phyloP scores from a whole-genome alignment of 2,113 vertebrate genomes.

The Theristicus caerulescens region DNA sequence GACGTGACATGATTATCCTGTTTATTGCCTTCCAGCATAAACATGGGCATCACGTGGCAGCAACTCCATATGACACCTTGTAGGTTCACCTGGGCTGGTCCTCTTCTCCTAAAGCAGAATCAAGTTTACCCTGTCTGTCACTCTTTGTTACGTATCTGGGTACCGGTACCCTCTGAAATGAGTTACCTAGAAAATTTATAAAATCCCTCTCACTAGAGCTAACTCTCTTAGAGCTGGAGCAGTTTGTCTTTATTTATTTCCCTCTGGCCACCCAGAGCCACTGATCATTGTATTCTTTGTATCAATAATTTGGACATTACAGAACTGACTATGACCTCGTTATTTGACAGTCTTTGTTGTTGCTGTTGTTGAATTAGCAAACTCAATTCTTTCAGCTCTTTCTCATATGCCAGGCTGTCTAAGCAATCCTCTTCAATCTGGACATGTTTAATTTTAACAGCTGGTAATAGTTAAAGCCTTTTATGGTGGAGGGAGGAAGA shows the following conservation, averaged over 20 bases:
- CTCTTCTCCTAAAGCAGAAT: neutral
- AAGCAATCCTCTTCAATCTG: neutral
- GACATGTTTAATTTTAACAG: neutral
- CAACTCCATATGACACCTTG: neutral
- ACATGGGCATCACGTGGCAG: neutral
- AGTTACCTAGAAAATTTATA: neutral
- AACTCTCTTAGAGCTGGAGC: neutral
- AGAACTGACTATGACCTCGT: neutral
- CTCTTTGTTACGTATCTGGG: neutral
- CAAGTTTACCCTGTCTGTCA: neutral
- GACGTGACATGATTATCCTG: neutral
- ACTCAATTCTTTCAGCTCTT: neutral
- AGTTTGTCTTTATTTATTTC: neutral
- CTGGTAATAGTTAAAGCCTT: neutral
- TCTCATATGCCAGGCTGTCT: neutral
- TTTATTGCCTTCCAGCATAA: conserved; percentile 8
- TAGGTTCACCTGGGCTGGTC: neutral
- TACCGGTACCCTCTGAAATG: neutral
- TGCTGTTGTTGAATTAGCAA: neutral
- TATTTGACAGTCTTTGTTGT: neutral
- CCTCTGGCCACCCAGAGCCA: neutral
- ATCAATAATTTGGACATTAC: neutral
- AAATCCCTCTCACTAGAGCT: neutral
- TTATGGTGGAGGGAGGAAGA: neutral
- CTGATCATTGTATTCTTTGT: neutral